Conservation (phyloP, 2,797 vertebrate genomes). For the Sebastiscus albofasciatus region DNA sequence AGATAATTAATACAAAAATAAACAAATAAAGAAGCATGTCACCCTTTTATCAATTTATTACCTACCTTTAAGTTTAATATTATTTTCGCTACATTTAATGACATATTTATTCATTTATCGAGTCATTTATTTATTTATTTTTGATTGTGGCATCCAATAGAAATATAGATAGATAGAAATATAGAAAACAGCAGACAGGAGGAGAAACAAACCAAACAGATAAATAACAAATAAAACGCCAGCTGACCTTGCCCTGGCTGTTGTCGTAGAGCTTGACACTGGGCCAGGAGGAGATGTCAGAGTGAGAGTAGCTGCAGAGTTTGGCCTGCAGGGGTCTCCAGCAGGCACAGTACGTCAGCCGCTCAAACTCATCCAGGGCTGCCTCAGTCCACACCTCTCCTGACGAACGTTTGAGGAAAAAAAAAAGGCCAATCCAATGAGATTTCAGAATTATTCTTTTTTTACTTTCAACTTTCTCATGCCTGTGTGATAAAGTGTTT, state of each 20-base stretch:
- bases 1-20: too few species aligned
- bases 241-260: slow-evolving; percentile 77
- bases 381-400: slow-evolving; percentile 86
- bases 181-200: not conserved
- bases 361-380: slow-evolving; percentile 88
- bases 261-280: slow-evolving; percentile 84
- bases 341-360: slow-evolving; percentile 84
- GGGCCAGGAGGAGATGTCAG: slow-evolving; percentile 85
- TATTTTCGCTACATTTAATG: too few species aligned
- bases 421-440: not conserved
- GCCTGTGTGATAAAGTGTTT: slow-evolving; percentile 14
- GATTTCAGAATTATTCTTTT: not conserved
- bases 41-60: too few species aligned
- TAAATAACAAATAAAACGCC: rapidly evolving
- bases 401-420: slow-evolving; percentile 38
- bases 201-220: not conserved
- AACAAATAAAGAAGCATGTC: too few species aligned
- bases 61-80: too few species aligned
- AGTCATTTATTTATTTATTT: too few species aligned
- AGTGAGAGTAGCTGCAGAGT: slow-evolving; percentile 89
- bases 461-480: not conserved
- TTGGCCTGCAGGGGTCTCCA: slow-evolving; percentile 91
- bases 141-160: too few species aligned
- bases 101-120: too few species aligned
- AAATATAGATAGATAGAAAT: too few species aligned